These are phyloP conservation scores for Phalacrocorax carbo DNA, from an alignment of 2,113 vertebrate genomes.

Conservation along the genomic window DNA sequence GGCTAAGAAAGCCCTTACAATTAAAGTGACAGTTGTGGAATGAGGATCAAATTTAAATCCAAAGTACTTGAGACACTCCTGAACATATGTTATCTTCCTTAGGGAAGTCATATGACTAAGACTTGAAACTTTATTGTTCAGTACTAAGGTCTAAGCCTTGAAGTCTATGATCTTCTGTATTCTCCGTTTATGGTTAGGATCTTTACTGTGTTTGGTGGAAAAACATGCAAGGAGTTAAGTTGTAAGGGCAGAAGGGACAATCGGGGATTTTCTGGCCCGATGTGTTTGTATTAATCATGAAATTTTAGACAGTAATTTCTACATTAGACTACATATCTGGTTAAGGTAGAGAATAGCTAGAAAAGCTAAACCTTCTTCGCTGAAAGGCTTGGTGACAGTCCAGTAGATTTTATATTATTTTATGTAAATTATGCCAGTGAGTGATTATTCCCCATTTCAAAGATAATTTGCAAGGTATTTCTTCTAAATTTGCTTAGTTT, in stretches of 20 bases:
- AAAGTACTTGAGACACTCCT: background rate
- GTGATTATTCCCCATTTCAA: background rate
- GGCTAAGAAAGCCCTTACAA: background rate
- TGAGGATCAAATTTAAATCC: slow-evolving; percentile 51
- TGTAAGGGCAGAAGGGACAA: background rate
- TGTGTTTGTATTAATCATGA: background rate
- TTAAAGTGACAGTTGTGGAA: slow-evolving; percentile 35
- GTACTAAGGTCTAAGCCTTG: background rate
- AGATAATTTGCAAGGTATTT: background rate
- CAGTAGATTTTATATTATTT: background rate
- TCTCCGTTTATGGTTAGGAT: background rate
- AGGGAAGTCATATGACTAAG: background rate
- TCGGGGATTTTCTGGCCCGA: background rate
- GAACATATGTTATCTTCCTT: background rate
- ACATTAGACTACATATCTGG: background rate
- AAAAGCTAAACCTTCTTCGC: background rate
- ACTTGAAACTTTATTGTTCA: background rate
- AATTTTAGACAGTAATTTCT: background rate
- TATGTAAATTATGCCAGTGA: background rate
- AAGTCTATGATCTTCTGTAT: background rate
- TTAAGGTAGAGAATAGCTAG: background rate
- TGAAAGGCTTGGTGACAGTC: background rate
- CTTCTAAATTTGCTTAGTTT: background rate
- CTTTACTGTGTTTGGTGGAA: background rate
- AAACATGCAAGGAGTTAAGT: background rate